These are phyloP conservation scores for Tanypteryx hageni DNA, from an alignment of 2,888 invertebrate species.

Conservation along the genomic window DNA sequence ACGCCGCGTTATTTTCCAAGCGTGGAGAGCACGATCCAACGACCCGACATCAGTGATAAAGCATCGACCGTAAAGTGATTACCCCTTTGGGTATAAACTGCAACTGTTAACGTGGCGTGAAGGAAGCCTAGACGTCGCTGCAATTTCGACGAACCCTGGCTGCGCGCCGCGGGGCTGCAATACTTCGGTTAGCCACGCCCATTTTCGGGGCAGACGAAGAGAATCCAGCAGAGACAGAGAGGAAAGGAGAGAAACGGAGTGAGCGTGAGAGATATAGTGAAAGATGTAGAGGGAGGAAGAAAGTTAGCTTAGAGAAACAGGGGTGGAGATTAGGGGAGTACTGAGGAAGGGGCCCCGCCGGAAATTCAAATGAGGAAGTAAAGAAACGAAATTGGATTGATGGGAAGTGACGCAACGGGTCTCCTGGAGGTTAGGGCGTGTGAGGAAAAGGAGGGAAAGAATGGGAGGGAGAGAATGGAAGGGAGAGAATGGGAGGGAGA, in stretches of 20 bases:
- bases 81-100: conserved; percentile 4
- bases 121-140: conserved; percentile 22
- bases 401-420: background rate
- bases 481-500: background rate
- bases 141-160: conserved; percentile 7
- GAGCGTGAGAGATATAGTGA: too few species aligned
- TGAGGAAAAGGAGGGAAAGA: background rate
- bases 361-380: background rate
- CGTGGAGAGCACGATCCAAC: background rate
- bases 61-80: conserved; percentile 16
- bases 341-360: background rate
- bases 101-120: conserved; percentile 27
- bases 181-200: background rate
- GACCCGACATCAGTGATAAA: background rate
- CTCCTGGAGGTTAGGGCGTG: background rate
- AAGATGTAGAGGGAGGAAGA: background rate
- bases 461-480: too few species aligned
- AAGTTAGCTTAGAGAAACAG: background rate
- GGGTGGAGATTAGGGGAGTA: background rate
- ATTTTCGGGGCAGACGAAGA: background rate
- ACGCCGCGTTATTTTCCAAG: background rate
- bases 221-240: background rate
- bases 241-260: background rate
- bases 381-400: background rate
- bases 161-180: background rate